These are phyloP conservation scores for Numida meleagris DNA, from an alignment of 2,113 vertebrate genomes.

Conservation along the genomic window DNA sequence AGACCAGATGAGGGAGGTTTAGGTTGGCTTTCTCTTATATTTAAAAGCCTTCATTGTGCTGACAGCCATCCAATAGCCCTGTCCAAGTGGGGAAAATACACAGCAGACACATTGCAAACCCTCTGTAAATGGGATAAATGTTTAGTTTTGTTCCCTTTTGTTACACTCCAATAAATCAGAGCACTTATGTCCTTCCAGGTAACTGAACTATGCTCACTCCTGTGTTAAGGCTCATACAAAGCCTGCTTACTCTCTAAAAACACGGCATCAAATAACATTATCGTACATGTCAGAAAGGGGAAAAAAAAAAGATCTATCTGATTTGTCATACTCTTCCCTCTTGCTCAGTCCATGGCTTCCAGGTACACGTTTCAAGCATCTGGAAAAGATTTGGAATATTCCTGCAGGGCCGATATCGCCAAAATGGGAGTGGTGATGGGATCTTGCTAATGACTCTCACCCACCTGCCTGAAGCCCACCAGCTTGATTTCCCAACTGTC, in stretches of 20 bases:
- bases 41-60: conserved; percentile 3
- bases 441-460: fast-evolving
- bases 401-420: not conserved
- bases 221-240: not conserved
- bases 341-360: not conserved
- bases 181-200: not conserved
- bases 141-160: not conserved
- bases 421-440: not conserved
- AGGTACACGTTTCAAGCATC: not conserved
- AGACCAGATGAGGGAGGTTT: conserved; percentile 58
- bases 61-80: not conserved
- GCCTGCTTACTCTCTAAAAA: not conserved
- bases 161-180: not conserved
- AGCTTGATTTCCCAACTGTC: not conserved
- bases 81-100: not conserved
- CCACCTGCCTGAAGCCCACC: not conserved
- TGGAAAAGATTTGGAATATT: not conserved
- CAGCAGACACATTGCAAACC: not conserved
- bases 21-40: conserved; percentile 38
- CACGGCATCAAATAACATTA: not conserved
- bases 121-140: not conserved
- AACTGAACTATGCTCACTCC: not conserved
- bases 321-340: not conserved
- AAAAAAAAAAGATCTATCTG: not conserved
- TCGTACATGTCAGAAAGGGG: not conserved